phyloP scores from a whole-genome alignment of 1,140 invertebrate species.

The Lepidotrigona ventralis region DNA sequence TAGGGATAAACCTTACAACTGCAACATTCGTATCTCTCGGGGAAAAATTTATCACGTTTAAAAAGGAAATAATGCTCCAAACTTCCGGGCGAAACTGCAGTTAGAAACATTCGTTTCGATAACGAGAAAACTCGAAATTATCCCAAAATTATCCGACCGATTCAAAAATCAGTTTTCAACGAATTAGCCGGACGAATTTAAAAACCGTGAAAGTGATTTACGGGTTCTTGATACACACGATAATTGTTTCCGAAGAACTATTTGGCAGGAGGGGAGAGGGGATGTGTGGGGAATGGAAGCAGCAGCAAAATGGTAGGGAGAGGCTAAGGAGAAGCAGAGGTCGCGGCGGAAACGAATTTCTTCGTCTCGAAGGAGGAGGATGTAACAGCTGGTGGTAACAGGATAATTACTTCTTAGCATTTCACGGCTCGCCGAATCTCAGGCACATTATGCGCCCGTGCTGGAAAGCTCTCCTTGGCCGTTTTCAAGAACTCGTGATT shows the following conservation, averaged over 20 bases:
- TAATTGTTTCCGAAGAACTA: constrained; percentile 33
- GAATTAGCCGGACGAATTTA: constrained; percentile 1
- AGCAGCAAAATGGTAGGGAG: no score
- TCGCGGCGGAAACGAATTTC: constrained; percentile 48
- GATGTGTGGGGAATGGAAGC: no score
- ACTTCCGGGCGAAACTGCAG: no score
- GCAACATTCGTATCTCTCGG: no score
- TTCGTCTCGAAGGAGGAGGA: constrained; percentile 45
- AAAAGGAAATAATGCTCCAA: no score
- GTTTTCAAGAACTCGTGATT: constrained; percentile 32
- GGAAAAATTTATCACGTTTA: no score
- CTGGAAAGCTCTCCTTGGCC: constrained; percentile 24
- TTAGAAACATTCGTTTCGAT: background rate
- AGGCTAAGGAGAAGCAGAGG: background rate
- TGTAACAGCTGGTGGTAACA: constrained; percentile 57
- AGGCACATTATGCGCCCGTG: constrained; percentile 48
- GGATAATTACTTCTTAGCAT: constrained; percentile 64
- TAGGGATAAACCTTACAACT: no score
- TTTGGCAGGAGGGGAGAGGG: background rate
- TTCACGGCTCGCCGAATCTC: constrained; percentile 57
- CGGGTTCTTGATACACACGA: constrained; percentile 10
- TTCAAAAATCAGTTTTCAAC: background rate
- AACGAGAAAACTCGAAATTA: background rate
- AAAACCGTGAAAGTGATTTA: constrained; percentile 11
- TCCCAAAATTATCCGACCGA: background rate